phyloP scores from a whole-genome alignment of 2,888 invertebrate species.

The Drosophila yooni region DNA sequence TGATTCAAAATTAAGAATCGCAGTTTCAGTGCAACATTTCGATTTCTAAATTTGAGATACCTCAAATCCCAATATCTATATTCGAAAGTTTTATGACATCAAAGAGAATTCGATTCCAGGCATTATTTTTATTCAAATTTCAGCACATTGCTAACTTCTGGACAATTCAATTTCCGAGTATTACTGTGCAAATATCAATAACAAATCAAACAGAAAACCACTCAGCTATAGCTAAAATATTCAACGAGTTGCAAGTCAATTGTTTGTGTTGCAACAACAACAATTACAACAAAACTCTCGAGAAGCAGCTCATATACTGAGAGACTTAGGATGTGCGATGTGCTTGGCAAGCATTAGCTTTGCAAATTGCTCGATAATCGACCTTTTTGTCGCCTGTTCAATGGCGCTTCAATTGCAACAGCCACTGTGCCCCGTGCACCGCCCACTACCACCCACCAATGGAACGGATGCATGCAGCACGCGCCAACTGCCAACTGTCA shows the following conservation, averaged over 20 bases:
- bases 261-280: slow-evolving; percentile 1
- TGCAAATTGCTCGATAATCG: slow-evolving; percentile 59
- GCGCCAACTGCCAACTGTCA: slow-evolving; percentile 45
- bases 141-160: background rate
- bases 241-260: slow-evolving; percentile 5
- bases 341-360: slow-evolving; percentile 45
- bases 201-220: slow-evolving; percentile 7
- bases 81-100: background rate
- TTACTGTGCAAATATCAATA: slow-evolving; percentile 2
- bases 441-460: slow-evolving; percentile 14
- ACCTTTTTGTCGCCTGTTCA: slow-evolving; percentile 70
- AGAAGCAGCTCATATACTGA: background rate
- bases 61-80: background rate
- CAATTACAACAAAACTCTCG: background rate
- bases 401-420: slow-evolving; percentile 57
- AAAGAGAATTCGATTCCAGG: background rate
- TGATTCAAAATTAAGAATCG: background rate
- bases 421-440: slow-evolving; percentile 24
- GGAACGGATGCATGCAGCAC: slow-evolving; percentile 38
- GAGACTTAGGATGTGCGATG: slow-evolving; percentile 8
- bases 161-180: background rate
- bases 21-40: background rate
- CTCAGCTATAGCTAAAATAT: slow-evolving; percentile 6
- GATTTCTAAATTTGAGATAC: background rate
- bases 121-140: background rate